Conservation (phyloP, 1,140 invertebrate genomes). For the Neodiprion lecontei region DNA sequence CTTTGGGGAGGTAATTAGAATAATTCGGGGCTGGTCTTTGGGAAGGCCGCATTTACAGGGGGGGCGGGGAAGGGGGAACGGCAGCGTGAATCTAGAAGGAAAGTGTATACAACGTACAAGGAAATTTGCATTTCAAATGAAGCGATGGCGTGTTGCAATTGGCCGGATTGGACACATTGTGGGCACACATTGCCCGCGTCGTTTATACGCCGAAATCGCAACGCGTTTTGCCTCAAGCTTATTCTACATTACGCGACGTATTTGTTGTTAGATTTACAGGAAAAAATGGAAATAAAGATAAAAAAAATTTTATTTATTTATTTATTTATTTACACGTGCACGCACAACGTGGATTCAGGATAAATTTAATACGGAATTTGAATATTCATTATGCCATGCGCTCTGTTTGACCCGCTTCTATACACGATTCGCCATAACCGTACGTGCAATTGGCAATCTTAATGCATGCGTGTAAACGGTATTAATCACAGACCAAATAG, state of each 20-base stretch:
- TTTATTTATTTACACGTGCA: no score
- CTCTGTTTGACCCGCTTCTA: no score
- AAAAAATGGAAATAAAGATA: not conserved
- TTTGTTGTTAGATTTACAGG: not conserved
- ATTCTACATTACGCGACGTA: no score
- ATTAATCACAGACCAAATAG: no score
- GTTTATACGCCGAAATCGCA: not conserved
- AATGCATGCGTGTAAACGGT: no score
- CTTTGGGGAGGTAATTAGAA: constrained; percentile 55
- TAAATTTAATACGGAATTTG: no score
- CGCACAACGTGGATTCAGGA: no score
- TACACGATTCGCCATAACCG: no score
- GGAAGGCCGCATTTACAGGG: no score
- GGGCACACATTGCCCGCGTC: not conserved
- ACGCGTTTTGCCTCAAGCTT: no score
- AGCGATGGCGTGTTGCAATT: constrained; percentile 55
- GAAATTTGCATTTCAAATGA: constrained; percentile 65
- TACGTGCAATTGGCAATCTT: no score
- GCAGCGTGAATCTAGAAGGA: constrained; percentile 40
- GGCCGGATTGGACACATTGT: constrained; percentile 3
- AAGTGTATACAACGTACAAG: not conserved
- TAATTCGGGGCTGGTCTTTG: constrained; percentile 53
- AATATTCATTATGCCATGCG: no score
- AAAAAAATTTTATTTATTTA: not conserved
- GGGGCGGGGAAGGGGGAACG: constrained; percentile 38